Conservation (phyloP, 2,797 vertebrate species). For the Pagetopsis macropterus region DNA sequence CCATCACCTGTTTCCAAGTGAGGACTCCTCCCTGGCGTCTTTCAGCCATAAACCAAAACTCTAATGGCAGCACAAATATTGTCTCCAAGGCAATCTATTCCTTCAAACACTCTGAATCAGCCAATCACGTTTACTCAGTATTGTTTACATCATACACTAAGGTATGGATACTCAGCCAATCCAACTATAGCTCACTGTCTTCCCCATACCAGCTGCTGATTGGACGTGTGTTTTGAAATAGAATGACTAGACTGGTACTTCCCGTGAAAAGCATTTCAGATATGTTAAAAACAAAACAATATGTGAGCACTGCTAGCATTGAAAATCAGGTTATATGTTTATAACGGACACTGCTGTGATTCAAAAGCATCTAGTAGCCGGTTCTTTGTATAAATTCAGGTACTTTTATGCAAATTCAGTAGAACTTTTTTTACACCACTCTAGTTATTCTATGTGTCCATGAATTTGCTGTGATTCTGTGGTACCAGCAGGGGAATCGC, state of each 20-base stretch:
- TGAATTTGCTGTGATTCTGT: conserved; percentile 84
- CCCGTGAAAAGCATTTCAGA: conserved; percentile 76
- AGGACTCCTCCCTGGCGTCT: conserved; percentile 70
- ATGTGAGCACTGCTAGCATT: conserved; percentile 80
- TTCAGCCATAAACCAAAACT: conserved; percentile 87
- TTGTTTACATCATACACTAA: conserved; percentile 86
- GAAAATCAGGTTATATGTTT: conserved; percentile 82
- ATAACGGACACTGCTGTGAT: conserved; percentile 85
- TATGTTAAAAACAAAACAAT: conserved; percentile 46
- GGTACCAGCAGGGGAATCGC: conserved; percentile 81
- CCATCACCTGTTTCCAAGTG: conserved; percentile 77
- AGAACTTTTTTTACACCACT: conserved; percentile 81
- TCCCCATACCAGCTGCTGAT: conserved; percentile 85
- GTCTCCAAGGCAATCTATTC: conserved; percentile 75
- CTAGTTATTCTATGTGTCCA: conserved; percentile 85
- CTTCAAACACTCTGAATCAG: conserved; percentile 79
- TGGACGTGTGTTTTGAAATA: conserved; percentile 79
- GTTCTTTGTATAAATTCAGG: conserved; percentile 86
- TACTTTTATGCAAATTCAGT: conserved; percentile 88
- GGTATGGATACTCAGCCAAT: conserved; percentile 81
- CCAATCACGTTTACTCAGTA: conserved; percentile 85
- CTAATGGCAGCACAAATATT: conserved; percentile 77
- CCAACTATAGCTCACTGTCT: conserved; percentile 82
- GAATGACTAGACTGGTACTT: conserved; percentile 84
- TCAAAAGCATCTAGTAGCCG: conserved; percentile 84